Percentiles rank a stretch among this genome's conserved stretches.
Conservation (phyloP, 2,888 invertebrate species). For the Drosophila demipolita region DNA sequence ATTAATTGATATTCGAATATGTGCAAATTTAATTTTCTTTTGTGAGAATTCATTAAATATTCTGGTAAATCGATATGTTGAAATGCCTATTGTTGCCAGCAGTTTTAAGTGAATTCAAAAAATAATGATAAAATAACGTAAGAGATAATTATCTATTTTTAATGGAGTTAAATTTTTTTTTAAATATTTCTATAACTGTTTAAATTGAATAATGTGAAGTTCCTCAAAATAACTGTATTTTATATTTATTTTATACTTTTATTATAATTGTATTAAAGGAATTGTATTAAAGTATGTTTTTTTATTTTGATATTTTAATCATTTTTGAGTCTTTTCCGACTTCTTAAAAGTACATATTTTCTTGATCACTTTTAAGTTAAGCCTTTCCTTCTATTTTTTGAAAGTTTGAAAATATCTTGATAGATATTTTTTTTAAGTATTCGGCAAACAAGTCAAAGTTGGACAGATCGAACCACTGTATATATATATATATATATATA, state of each 20-base stretch:
- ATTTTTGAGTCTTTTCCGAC: not conserved
- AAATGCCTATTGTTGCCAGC: not conserved
- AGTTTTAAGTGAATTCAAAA: not conserved
- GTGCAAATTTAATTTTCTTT: not conserved
- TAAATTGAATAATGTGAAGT: not conserved
- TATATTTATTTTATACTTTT: not conserved
- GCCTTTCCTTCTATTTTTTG: not conserved
- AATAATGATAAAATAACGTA: not conserved
- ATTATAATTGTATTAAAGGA: too few relatives aligned
- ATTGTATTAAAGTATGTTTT: not conserved
- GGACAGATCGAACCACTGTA: rapidly evolving
- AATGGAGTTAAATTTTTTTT: not conserved
- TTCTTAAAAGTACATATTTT: not conserved
- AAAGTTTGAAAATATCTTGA: not conserved
- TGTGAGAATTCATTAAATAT: not conserved
- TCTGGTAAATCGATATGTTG: not conserved
- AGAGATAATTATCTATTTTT: not conserved
- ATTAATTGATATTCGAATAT: not conserved
- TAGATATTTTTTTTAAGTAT: not conserved
- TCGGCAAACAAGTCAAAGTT: not conserved
- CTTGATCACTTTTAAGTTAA: not conserved
- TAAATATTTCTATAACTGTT: not conserved
- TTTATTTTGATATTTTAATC: not conserved
- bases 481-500: too few relatives aligned
- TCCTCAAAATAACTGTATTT: not conserved